Conservation (phyloP, 2,888 invertebrate species). For the Aspidiotus rigidus region DNA sequence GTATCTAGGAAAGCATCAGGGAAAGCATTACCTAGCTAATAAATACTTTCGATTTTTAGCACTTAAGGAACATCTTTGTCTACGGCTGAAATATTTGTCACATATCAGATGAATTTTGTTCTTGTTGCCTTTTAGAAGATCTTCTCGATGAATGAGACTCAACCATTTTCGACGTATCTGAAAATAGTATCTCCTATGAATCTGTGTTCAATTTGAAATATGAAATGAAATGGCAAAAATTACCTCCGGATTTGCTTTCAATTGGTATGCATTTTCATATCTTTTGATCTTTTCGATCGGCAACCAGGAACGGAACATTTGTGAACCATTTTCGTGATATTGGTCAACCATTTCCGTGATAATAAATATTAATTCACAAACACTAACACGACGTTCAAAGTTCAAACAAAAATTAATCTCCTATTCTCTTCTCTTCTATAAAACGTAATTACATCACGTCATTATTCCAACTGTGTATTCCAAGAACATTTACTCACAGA, state of each 20-base stretch:
- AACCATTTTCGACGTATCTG: background rate
- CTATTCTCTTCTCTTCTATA: too few species aligned
- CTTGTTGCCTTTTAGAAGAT: background rate
- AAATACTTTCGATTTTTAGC: background rate
- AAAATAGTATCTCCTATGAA: background rate
- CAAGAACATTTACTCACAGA: too few species aligned
- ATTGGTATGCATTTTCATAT: background rate
- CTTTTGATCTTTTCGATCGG: background rate
- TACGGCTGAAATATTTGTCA: background rate
- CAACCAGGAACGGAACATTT: background rate
- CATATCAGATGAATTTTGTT: background rate
- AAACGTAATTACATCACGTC: too few species aligned
- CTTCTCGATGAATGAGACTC: background rate
- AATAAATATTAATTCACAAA: too few species aligned
- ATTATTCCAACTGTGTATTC: too few species aligned
- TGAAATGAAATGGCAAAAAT: background rate
- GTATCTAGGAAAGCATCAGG: background rate
- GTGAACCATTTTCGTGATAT: background rate
- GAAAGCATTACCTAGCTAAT: too few species aligned
- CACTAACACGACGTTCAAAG: too few species aligned
- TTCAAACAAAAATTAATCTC: too few species aligned
- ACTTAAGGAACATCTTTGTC: background rate
- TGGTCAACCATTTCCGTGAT: too few species aligned
- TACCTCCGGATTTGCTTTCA: background rate
- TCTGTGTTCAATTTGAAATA: too few species aligned